Conservation (phyloP, 2,797 vertebrate species). For the Mus caroli region DNA sequence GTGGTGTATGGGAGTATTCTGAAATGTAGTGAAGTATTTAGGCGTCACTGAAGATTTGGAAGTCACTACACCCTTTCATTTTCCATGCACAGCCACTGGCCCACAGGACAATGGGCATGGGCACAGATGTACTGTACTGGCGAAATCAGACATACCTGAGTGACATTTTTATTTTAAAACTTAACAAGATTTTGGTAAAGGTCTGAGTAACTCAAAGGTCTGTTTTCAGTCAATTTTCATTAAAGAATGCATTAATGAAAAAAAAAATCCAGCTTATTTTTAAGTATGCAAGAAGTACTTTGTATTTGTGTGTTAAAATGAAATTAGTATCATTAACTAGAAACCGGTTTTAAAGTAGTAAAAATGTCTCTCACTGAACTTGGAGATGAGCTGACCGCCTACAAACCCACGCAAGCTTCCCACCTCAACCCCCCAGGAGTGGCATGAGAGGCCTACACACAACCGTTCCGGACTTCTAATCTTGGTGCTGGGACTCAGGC, state of each 20-base stretch:
- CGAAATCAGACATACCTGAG: background rate
- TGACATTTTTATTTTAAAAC: constrained; percentile 48
- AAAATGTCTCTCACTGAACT: background rate
- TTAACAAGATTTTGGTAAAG: background rate
- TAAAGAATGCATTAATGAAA: constrained; percentile 41
- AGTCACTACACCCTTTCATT: background rate
- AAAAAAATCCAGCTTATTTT: constrained; percentile 44
- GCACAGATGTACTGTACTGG: background rate
- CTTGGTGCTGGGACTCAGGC: background rate
- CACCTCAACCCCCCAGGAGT: background rate
- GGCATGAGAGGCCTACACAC: too few relatives aligned
- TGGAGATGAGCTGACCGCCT: background rate
- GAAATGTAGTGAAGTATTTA: constrained; percentile 35
- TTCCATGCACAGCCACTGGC: background rate
- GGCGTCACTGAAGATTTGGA: background rate
- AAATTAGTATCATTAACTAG: constrained; percentile 16
- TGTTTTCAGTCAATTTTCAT: background rate
- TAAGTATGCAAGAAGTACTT: constrained; percentile 18
- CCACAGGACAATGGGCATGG: background rate
- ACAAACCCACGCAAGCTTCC: background rate
- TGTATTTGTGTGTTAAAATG: constrained; percentile 26
- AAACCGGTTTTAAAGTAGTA: background rate
- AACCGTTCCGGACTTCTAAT: background rate
- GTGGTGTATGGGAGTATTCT: background rate
- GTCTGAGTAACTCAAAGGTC: background rate